Base-by-base conservation (phyloP, 2,888 invertebrate genomes). In the Atherix ibis region DNA sequence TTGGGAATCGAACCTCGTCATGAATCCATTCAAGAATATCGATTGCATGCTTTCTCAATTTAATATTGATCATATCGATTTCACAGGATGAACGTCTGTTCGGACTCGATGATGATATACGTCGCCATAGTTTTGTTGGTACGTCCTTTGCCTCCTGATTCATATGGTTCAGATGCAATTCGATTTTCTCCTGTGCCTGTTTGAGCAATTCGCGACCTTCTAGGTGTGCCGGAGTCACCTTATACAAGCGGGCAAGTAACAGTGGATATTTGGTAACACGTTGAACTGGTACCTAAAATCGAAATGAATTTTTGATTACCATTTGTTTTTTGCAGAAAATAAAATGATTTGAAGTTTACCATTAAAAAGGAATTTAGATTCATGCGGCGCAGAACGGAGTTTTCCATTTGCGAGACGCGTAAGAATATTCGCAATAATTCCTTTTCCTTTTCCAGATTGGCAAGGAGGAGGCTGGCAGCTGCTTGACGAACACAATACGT, bases 321-420 rank as follows among this genome's bases (percentile, higher is more conserved):
- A n/a, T n/a, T n/a, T n/a, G n/a, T n/a, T n/a, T n/a, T n/a, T n/a
- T n/a, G n/a, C n/a, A n/a, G n/a, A n/a, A n/a, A n/a, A n/a, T n/a
- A n/a, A n/a, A n/a, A n/a, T n/a, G n/a, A n/a, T n/a, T n/a, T n/a
- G n/a, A n/a, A n/a, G n/a, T 63, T 60, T 58, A 87, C 91, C 91
- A 94, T 94, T 36, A 94, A 73, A 63, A 94, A 95, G n/a, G 94
- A 91, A 63, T 92, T 89, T 31, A 95, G 68, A 59, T 92, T 92
- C 92, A 94, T 94, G 48, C 92, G 70, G 46, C 94, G 69, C 46
- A 94, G 65, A 42, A 89, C 80, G 14, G 84, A 75, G 58, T 94
- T 94, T 61, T 94, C 94, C 83, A 91, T 89, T 67, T 94, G 94
- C 24, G 92, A 92, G 38, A 92, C 94, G 56, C 87, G 76, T 38